Base-by-base conservation (phyloP, 2,888 invertebrate genomes). In the Minunthozetes semirufus region DNA sequence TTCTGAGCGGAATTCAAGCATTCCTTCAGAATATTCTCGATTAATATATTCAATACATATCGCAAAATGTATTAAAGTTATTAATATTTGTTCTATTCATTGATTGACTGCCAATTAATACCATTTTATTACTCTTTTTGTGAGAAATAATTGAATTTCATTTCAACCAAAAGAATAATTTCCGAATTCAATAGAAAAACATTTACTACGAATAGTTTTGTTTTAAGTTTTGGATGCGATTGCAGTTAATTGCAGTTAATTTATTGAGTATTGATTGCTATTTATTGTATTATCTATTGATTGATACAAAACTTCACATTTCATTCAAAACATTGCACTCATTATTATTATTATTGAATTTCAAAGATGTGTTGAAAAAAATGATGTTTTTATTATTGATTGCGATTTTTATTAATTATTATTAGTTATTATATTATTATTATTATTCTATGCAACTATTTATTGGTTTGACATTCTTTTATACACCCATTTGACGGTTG, bases 401-500 rank as follows among this genome's bases (percentile, higher is more conserved):
- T 25, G 53, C 53, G 27, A 33, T 38, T 66, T 15, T 38, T 66
- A 38, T 38, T 42, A 19, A 66, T 13, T 22, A 33, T 38, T 42
- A 19, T n/a, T n/a, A 53, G 17, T 63, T 15, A 63, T 29, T 63
- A 38, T 63, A 63, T 38, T 63, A 42, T 66, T 66, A 42, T 63
- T 56, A 11, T 33, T 33, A n/a, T 38, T 63, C 63, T 66, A 66
- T 66, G 66, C 66, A 66, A 66, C 17, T 63, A 33, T 29, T 27
- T 63, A 33, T 29, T 27, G 17, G 29, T 27, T 59, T 56, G 2
- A 56, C 22, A 25, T 11, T 17, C 17, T 66, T 66, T 42, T 27
- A 38, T 42, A 66, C 42, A 63, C 66, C 66, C 5, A 42, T 66
- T 66, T 13, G 66, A 66, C 66, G 42, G 66, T 66, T 66, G 15